Base-by-base conservation (phyloP, 2,888 invertebrate genomes). In the Bellardia pandia region DNA sequence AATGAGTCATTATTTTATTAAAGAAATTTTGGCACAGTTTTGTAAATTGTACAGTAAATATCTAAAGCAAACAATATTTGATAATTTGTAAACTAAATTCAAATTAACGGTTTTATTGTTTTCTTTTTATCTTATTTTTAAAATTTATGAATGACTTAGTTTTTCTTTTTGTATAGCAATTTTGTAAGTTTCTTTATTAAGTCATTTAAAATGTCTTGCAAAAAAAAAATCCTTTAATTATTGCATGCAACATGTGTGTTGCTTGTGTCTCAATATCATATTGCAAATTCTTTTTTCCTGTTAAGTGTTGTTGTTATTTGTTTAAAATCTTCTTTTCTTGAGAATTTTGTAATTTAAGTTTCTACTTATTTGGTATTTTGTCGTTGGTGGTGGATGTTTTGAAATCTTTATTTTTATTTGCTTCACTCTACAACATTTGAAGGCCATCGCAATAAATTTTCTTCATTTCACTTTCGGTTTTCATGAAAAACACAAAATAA, bases 1-100 rank as follows among this genome's bases (percentile, higher is more conserved):
- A 58, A 81, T 87, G 87, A 87, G 62, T 87, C 87, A 87, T 56
- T 48, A 16, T 16, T 56, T 23, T 56, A 23, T 23, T 14, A 56
- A 56, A 75, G 45, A 74, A 53, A 76, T 75, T 78, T 86, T 86
- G 86, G 83, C 83, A 86, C 78, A 86, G 83, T 79, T 86, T 83
- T 62, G 56, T 16, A 42, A 72, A 13, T n/a, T 48, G 16, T 66
- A 16, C n/a, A n/a, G 13, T 30, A 48, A 72, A 16, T 1, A 30
- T 8, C 6, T 72, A 82, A 33, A 13, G 66, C 11, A 30, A 16
- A 42, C 8, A 48, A 11, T 11, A 68, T 33, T 42, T n/a, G 0
- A 45, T n/a, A 5, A 16, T 45, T 16, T 48, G 5, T 75, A 68
- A 58, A 58, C 14, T 13, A 7, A 23, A 60, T 80, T 56, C 2